Evolutionary conservation across 2,797 vertebrate genomes (phyloP), one percentile per base, ranked within the genome.

Genomic region (Pyrocephalus nanus): DNA sequence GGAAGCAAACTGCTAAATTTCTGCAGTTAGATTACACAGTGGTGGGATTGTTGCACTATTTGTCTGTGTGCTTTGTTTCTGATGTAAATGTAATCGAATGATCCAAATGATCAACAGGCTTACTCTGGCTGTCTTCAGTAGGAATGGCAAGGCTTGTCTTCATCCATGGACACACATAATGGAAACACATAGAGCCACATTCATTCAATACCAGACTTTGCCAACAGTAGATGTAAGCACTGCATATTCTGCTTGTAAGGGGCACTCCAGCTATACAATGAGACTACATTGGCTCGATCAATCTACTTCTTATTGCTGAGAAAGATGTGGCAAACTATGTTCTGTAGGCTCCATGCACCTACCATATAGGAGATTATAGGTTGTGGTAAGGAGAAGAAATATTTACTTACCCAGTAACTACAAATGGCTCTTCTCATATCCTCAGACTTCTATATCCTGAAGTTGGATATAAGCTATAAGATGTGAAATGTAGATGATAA

Each of bases 401-500:
- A 70, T 61, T 95, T 81, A 72, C 65, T 30, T 78, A 70, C 19
- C 21, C 60, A 30, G 25, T 74, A 94, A 84, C 34, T 86, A 69
- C 34, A 81, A 69, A 61, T 75, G 51, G 16, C 43, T 86, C 30
- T 43, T 90, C 76, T 88, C 45, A 88, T 62, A 25, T 81, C 48
- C 67, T 91, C 50, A 60, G 53, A 71, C 9, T 32, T 87, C 48
- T 45, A 8, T 57, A 67, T 89, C 64, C 74, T 89, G 55, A 32
- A 53, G 32, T 3, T 96, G 73, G 70, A 94, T 88, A 81, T 75
- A 94, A 92, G 60, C 29, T 82, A 10, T 64, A 81, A 88, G 67
- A 74, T 42, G 57, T 70, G 72, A 74, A 92, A 92, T 69, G 54
- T 25, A 67, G 70, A 94, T 89, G 84, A 85, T 94, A 94, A 94